These are phyloP conservation scores for Acanthopleura granulata DNA, from an alignment of 2,888 invertebrate genomes.

Conservation along the genomic window DNA sequence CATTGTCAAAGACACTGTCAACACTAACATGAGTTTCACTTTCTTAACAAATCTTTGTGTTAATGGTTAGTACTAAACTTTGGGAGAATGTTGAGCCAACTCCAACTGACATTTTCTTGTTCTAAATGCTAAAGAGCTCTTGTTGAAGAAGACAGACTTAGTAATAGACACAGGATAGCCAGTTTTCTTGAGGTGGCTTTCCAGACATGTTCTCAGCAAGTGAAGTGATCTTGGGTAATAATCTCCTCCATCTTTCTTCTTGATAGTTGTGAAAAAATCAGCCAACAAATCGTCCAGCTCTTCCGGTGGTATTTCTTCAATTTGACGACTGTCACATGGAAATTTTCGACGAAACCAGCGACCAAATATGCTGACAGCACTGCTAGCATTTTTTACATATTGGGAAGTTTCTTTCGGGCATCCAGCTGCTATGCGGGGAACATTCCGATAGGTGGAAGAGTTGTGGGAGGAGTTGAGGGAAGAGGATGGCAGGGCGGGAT, in stretches of 20 bases:
- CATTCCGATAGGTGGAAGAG: neutral
- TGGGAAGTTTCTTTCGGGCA: neutral
- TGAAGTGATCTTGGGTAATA: neutral
- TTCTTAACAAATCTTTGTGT: no score
- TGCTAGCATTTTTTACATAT: neutral
- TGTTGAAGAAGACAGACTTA: neutral
- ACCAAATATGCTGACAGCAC: neutral
- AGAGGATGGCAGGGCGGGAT: neutral
- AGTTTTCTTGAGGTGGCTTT: neutral
- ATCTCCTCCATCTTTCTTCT: neutral
- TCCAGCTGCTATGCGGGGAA: neutral
- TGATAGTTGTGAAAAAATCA: neutral
- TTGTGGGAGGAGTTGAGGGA: neutral
- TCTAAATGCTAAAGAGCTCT: neutral
- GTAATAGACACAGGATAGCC: neutral
- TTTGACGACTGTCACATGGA: neutral
- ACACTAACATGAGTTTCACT: no score
- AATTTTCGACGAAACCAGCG: neutral
- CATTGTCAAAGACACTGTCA: no score
- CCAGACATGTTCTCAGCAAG: neutral
- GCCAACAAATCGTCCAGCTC: neutral
- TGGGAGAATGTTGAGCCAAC: no score
- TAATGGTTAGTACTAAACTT: no score
- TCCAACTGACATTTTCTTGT: neutral
- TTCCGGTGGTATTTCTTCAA: neutral